Evolutionary conservation across 2,113 vertebrate species (phyloP), one percentile per base, ranked within the genome.

Genomic region (Psettodes erumei): DNA sequence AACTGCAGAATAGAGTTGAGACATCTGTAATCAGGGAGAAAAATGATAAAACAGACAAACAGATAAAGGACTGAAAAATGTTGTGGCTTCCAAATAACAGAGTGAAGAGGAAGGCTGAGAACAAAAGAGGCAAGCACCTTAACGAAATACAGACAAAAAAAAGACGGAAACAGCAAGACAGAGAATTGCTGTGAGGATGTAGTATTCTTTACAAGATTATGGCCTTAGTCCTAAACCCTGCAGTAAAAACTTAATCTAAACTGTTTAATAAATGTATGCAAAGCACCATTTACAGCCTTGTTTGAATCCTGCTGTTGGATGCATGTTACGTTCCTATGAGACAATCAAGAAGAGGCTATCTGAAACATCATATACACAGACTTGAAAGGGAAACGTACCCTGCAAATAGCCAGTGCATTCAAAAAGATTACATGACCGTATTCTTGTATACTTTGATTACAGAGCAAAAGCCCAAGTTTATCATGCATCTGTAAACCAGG

Each of bases 191-290:
- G 51, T 60, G 47, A 68, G 60, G 55, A 78, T 74, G 30, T 65
- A 25, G 33, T 48, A 18, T 65, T 72, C 51, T 71, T 55, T 35
- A 3, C n/a, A 40, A 77, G 71, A 85, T 90, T 85, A 88, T 48
- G 86, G 62, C 69, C 67, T 66, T 47, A 56, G 33, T 71, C 55
- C 28, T 8, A 37, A 61, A 43, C 58, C 62, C 66, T 82, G 67
- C 81, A 89, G 85, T 89, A 90, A 87, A 88, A 87, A 63, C 43
- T 30, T 53, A 15, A 82, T 82, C 66, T 47, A 85, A 87, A 78
- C 69, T 63, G 83, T 89, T 90, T 88, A 89, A 77, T 75, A 43
- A 75, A 78, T 75, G 75, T 53, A 75, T 77, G 75, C 25, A 67
- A 40, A 35, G 51, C 37, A 21, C 51, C 79, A 88, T 88, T 83